Evolutionary conservation across 2,888 invertebrate genomes (phyloP), one percentile per base, ranked within the genome.

Genomic region (Galerucella pusilla): DNA sequence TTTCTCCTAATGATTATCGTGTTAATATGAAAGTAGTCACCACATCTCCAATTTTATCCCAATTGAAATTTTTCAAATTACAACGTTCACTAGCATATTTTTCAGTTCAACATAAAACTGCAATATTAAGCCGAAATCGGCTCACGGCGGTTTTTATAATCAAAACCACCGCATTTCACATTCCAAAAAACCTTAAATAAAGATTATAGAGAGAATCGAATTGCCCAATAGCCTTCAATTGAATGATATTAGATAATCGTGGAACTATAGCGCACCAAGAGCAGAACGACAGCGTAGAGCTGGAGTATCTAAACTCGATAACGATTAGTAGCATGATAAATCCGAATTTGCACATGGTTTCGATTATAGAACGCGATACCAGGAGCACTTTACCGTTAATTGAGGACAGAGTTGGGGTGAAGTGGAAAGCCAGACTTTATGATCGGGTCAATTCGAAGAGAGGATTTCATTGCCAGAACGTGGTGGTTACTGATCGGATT

Each of bases 261-360:
- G 10, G 59, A 57, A 57, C 54, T 42, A 57, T 68, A 57, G 28
- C 57, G 45, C 42, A 65, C 46, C 16, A 42, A 57, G n/a, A 45
- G 64, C 11, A 46, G 46, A 65, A 65, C 64, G 46, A 45, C 63
- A 63, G 35, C 63, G 63, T 42, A 65, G 10, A 65, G 35, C 25
- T 35, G 42, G 57, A 66, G 66, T 60, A 72, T 60, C 72, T 72
- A 72, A 72, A 71, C 72, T 86, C 85, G 84, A 86, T 86, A 71
- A 69, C 63, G 86, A 85, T 85, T 85, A 84, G 83, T 83, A 81
- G 83, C 83, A 78, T 81, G 83, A 85, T 84, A 85, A 85, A 85
- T 86, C 82, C 84, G 83, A 82, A 85, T 85, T 84, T 84, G 84
- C 84, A 83, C 83, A 82, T 84, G 83, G 83, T 84, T 82, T 81